These are phyloP conservation scores for Elachura formosa DNA, from an alignment of 2,113 vertebrate species.

Conservation along the genomic window DNA sequence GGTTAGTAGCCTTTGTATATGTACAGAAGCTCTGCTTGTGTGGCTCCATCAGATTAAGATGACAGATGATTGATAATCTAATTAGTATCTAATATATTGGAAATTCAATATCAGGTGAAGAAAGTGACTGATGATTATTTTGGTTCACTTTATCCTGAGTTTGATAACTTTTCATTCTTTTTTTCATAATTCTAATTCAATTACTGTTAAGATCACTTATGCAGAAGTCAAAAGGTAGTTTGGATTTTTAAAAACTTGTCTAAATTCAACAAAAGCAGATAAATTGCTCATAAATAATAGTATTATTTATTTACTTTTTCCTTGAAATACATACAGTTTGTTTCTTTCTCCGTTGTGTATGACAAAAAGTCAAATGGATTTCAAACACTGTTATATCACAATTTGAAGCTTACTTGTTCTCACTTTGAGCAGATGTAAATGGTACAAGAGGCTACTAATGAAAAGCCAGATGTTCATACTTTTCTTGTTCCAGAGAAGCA, in stretches of 20 bases:
- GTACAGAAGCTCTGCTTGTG: not conserved
- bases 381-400: not conserved
- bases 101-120: not conserved
- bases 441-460: not conserved
- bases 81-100: not conserved
- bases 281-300: not conserved
- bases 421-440: not conserved
- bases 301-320: not conserved
- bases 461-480: not conserved
- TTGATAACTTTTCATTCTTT: not conserved
- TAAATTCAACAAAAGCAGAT: not conserved
- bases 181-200: not conserved
- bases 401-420: not conserved
- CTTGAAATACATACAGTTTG: not conserved
- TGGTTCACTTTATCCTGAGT: not conserved
- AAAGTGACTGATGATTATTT: not conserved
- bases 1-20: not conserved
- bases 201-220: not conserved
- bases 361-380: not conserved
- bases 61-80: not conserved
- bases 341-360: not conserved
- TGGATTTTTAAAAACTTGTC: not conserved
- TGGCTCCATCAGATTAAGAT: not conserved
- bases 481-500: not conserved
- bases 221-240: not conserved